These are phyloP conservation scores for Rutilus rutilus DNA, from an alignment of 2,113 vertebrate species.

Conservation along the genomic window DNA sequence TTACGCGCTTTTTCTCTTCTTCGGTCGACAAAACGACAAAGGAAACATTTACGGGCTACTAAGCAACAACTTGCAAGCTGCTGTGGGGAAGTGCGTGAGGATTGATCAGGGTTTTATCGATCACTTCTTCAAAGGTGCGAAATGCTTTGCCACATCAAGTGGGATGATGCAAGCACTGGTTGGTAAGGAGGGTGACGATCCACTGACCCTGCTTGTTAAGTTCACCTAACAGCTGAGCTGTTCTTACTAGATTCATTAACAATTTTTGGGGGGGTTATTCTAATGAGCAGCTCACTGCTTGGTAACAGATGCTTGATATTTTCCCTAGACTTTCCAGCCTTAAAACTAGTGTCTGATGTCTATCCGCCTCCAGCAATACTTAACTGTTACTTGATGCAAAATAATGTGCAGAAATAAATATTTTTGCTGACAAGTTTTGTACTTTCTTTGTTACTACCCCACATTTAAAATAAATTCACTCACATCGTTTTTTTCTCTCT, in stretches of 20 bases:
- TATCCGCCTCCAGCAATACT: neutral
- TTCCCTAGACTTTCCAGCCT: neutral
- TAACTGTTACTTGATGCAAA: neutral
- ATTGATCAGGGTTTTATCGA: constrained; percentile 70
- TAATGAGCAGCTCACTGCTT: neutral
- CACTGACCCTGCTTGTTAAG: constrained; percentile 74
- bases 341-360: neutral
- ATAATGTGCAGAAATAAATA: neutral
- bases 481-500: neutral
- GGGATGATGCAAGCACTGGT: constrained; percentile 74
- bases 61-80: constrained; percentile 76
- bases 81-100: constrained; percentile 65
- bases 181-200: constrained; percentile 56
- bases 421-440: neutral
- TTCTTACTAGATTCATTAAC: neutral
- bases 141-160: constrained; percentile 66
- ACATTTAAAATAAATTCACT: neutral
- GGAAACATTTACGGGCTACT: constrained; percentile 73
- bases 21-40: constrained; percentile 67
- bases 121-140: constrained; percentile 74
- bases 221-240: constrained; percentile 67
- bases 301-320: neutral
- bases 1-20: constrained; percentile 78
- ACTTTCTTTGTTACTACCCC: too few species aligned
- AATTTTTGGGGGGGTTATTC: neutral